These are phyloP conservation scores for Rachycentron canadum DNA, from an alignment of 2,797 vertebrate genomes.

Conservation along the genomic window DNA sequence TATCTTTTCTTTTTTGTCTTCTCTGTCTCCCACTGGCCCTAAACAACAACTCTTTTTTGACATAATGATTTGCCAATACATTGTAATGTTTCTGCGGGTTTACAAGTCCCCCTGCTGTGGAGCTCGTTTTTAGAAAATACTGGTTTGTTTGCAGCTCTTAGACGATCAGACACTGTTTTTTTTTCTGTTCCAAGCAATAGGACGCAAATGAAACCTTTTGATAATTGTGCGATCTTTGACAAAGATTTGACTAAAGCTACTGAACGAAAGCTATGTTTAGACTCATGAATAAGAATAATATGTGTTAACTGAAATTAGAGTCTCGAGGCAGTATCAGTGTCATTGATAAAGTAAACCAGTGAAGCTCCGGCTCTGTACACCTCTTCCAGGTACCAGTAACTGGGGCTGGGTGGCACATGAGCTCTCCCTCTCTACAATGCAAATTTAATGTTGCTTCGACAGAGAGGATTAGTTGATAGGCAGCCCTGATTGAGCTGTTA, in stretches of 20 bases:
- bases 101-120: conserved; percentile 53
- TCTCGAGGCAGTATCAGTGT: conserved; percentile 17
- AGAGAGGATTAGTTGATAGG: conserved; percentile 60
- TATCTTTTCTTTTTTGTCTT: conserved; percentile 30
- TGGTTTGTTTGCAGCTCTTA: conserved; percentile 39
- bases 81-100: conserved; percentile 65
- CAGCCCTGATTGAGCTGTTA: conserved; percentile 56
- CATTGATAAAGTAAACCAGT: conserved; percentile 24
- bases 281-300: conserved; percentile 17
- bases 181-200: conserved; percentile 16
- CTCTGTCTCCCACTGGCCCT: conserved; percentile 40
- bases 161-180: conserved; percentile 19
- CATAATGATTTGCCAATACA: conserved; percentile 74
- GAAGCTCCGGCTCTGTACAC: conserved; percentile 19
- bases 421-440: conserved; percentile 61
- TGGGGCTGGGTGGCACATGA: conserved; percentile 49
- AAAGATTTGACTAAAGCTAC: conserved; percentile 21
- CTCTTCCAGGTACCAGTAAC: conserved; percentile 28
- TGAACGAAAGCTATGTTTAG: conserved; percentile 29
- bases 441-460: conserved; percentile 76
- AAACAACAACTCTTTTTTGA: conserved; percentile 61
- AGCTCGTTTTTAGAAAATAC: conserved; percentile 42
- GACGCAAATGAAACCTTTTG: conserved; percentile 5
- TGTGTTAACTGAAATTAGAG: conserved; percentile 23
- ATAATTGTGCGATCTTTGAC: not conserved